Percentiles rank a stretch among this genome's conserved stretches.
Evolutionary conservation across 2,113 vertebrate genomes (phyloP).

Genomic region (Galbula dea): DNA sequence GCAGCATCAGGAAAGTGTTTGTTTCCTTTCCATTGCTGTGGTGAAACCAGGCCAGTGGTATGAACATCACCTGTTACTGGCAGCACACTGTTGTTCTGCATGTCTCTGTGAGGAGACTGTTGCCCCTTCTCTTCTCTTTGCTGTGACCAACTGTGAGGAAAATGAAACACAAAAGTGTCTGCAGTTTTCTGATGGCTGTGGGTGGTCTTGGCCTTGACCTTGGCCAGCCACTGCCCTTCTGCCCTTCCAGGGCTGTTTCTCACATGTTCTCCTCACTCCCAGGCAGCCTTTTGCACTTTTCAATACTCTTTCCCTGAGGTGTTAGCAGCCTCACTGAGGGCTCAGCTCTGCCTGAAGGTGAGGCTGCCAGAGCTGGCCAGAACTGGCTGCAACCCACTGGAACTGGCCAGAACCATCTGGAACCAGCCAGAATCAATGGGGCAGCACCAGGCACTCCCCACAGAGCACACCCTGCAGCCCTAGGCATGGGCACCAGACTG

Average conservation of each 20-base stretch:
- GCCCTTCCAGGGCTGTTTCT: no score
- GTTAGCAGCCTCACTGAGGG: not conserved
- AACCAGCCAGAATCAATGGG: no score
- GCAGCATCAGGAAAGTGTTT: not conserved
- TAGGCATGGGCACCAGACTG: no score
- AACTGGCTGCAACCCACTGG: not conserved
- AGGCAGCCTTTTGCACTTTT: not conserved
- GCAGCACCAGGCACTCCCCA: not conserved
- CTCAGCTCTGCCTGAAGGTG: rapidly evolving
- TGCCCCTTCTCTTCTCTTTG: not conserved
- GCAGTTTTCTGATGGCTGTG: not conserved
- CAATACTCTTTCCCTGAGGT: rapidly evolving
- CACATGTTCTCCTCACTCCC: not conserved
- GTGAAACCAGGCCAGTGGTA: not conserved
- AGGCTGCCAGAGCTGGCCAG: no score
- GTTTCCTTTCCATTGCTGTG: not conserved
- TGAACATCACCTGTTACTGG: not conserved
- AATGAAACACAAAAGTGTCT: no score
- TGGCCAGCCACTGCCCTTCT: no score
- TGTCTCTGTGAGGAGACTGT: no score
- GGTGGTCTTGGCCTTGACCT: not conserved
- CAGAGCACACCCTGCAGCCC: not conserved
- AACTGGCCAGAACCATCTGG: rapidly evolving
- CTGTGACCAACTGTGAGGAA: not conserved
- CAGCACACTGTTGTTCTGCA: not conserved